phyloP scores from a whole-genome alignment of 2,797 vertebrate genomes.

The Pristis pectinata region DNA sequence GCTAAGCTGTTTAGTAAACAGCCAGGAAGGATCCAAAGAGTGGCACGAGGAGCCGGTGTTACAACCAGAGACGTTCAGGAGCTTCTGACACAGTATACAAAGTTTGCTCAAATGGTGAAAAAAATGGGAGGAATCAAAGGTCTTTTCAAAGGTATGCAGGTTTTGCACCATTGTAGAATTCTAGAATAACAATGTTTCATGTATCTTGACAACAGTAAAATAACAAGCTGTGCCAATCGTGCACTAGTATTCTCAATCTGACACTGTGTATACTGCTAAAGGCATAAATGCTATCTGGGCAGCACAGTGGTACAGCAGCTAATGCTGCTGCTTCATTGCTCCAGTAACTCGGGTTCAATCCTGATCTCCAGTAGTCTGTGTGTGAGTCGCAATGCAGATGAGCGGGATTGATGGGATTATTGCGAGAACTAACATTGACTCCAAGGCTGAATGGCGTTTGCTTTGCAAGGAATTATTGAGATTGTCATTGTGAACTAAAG shows the following conservation, averaged over 20 bases:
- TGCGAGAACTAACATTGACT: too few species aligned
- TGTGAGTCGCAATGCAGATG: too few species aligned
- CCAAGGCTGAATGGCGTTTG: too few species aligned
- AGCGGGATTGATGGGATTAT: too few species aligned
- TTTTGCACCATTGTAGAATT: not conserved
- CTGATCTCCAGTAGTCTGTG: too few species aligned
- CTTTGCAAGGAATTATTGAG: too few species aligned
- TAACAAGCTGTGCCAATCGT: not conserved
- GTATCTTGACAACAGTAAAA: not conserved
- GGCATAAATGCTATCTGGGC: not conserved
- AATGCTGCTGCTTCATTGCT: too few species aligned
- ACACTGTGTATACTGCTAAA: not conserved
- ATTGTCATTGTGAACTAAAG: not conserved
- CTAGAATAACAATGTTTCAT: not conserved
- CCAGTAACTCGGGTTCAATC: too few species aligned
- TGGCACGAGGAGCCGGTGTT: constrained; percentile 88
- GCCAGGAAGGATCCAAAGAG: constrained; percentile 87
- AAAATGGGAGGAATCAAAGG: constrained; percentile 99
- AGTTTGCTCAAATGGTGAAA: constrained; percentile 99
- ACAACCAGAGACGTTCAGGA: constrained; percentile 93
- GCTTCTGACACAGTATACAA: constrained; percentile 93
- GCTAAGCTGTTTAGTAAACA: constrained; percentile 96
- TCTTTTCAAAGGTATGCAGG: constrained; percentile 82
- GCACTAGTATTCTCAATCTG: not conserved
- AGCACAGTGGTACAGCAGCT: too few species aligned